phyloP scores from a whole-genome alignment of 2,888 invertebrate species.

The Temnothorax ravouxi region DNA sequence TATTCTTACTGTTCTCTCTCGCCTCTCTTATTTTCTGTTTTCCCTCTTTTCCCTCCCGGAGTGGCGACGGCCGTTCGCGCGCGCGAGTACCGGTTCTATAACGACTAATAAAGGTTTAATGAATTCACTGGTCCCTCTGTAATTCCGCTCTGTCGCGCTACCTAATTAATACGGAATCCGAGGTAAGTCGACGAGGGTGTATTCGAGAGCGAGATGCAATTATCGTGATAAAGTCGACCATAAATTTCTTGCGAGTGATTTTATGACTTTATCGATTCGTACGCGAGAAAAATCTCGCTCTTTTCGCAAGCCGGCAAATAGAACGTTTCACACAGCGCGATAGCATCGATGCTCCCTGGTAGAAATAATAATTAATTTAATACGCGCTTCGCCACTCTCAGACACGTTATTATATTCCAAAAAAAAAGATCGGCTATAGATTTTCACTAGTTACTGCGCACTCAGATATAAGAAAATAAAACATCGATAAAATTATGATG shows the following conservation, averaged over 20 bases:
- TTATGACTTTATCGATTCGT: conserved; percentile 61
- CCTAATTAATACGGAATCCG: conserved; percentile 60
- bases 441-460: not conserved
- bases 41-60: conserved; percentile 32
- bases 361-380: conserved; percentile 39
- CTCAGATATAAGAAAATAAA: not conserved
- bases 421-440: not conserved
- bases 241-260: conserved; percentile 57
- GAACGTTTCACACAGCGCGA: conserved; percentile 39
- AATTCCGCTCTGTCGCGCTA: conserved; percentile 54
- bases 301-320: conserved; percentile 36
- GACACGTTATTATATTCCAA: not conserved
- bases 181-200: conserved; percentile 49
- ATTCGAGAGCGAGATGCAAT: conserved; percentile 44
- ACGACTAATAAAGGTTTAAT: conserved; percentile 63
- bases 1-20: not conserved
- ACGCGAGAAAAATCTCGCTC: conserved; percentile 51
- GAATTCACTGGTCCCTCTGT: conserved; percentile 56
- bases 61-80: conserved; percentile 62
- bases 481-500: not conserved
- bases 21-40: conserved; percentile 6
- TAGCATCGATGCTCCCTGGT: conserved; percentile 13
- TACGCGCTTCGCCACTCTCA: conserved; percentile 18
- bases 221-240: conserved; percentile 57
- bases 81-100: conserved; percentile 50